Evolutionary conservation across 2,113 vertebrate species (phyloP), one percentile per base, ranked within the genome.

Genomic region (Aviceda subcristata): DNA sequence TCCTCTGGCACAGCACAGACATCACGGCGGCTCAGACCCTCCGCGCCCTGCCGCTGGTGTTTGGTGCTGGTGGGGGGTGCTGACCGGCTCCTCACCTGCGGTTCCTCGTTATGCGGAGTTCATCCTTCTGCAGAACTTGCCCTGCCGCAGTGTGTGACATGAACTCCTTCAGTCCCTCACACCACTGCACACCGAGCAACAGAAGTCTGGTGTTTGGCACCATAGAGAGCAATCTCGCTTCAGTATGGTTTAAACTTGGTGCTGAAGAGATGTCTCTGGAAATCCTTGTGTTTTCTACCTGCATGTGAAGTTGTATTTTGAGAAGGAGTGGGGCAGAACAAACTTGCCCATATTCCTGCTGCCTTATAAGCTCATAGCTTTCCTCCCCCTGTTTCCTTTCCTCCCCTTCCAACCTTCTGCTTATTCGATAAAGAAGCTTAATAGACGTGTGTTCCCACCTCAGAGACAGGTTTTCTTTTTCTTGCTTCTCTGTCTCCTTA

Each of bases 21-120:
- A 15, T 51, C 51, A 53, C 9, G 27, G 51, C 51, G 16, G 26
- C 26, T 53, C 51, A 53, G 51, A 26, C 26, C 26, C 27, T 53
- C 51, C 15, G 1, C 5, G 8, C 26, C 51, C 26, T 53, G 51
- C 2, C 3, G 5, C 51, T 29, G 15, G 15, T 29, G 51, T 53
- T 26, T 3, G 15, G 26, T 53, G 51, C 26, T 10, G 26, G 2
- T 29, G 3, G 1, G 15, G 3, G 1, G 15, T 29, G 26, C 10
- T 16, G 51, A 53, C 16, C 3, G 3, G 51, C 51, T 53, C 26
- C 27, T 53, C 15, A 29, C 51, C 51, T 53, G 9, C 15, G 10
- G 51, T 29, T 53, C 27, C 51, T 53, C 6, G 6, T 29, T 53
- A 10, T 53, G 51, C 3, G 2, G 27, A 53, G 9, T 11, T 53